Evolutionary conservation across 1,140 invertebrate genomes (phyloP).

Genomic region (Prorops nasuta): DNA sequence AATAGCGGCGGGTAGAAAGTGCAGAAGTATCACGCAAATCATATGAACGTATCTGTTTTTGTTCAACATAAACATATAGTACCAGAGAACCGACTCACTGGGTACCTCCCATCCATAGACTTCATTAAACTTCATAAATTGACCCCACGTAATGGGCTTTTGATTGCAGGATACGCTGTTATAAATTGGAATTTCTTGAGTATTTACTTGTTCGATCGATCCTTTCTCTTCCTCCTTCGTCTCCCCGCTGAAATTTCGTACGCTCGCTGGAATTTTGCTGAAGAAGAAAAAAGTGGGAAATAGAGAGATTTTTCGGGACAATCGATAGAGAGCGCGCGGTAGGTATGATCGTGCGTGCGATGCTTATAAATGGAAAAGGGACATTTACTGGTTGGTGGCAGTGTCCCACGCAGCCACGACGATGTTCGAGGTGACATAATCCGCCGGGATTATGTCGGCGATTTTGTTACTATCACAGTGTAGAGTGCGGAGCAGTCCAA

Average conservation of each 20-base stretch:
- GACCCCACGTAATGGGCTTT: conserved; percentile 61
- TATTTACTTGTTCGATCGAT: conserved; percentile 29
- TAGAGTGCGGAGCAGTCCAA: conserved; percentile 72
- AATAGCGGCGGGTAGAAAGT: conserved; percentile 48
- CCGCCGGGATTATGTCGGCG: conserved; percentile 86
- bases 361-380: not conserved
- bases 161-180: conserved; percentile 61
- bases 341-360: too few species aligned
- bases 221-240: conserved; percentile 1
- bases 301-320: not conserved
- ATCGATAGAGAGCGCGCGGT: not conserved
- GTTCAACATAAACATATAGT: conserved; percentile 56
- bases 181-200: conserved; percentile 47
- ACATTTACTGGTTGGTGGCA: conserved; percentile 49
- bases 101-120: conserved; percentile 47
- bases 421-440: conserved; percentile 80
- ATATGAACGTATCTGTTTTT: conserved; percentile 53
- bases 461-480: conserved; percentile 62
- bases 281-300: not conserved
- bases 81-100: conserved; percentile 55
- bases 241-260: not conserved
- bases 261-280: conserved; percentile 6
- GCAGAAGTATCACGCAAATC: conserved; percentile 49
- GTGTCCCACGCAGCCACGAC: conserved; percentile 71
- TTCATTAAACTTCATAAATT: conserved; percentile 56